Percentiles rank a stretch among this genome's conserved stretches.
Conservation (phyloP, 2,113 vertebrate genomes). For the Cariama cristata region DNA sequence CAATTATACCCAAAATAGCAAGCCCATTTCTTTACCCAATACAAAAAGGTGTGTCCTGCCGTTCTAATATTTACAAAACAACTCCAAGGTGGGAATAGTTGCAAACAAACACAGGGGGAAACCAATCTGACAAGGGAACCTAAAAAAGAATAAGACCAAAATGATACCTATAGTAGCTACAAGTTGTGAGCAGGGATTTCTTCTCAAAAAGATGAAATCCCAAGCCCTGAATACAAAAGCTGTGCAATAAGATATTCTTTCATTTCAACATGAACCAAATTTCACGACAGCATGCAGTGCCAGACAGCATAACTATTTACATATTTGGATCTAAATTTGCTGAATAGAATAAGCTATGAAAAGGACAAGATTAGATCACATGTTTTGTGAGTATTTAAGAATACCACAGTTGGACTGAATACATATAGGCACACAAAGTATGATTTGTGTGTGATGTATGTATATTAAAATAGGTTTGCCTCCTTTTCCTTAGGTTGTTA, state of each 20-base stretch:
- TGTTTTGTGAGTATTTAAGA: neutral
- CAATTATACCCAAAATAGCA: neutral
- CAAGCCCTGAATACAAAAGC: neutral
- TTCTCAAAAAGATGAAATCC: neutral
- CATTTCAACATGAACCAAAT: neutral
- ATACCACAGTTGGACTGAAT: neutral
- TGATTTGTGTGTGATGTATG: accelerated
- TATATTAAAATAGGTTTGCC: neutral
- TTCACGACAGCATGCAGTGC: neutral
- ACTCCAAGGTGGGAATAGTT: neutral
- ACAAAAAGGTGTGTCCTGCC: neutral
- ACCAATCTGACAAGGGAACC: neutral
- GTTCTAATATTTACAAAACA: neutral
- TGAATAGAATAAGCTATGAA: neutral
- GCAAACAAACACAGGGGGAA: neutral
- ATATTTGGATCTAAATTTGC: neutral
- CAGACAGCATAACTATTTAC: neutral
- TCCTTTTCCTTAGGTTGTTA: neutral
- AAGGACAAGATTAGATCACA: neutral
- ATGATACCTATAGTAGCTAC: neutral
- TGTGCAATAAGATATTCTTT: neutral
- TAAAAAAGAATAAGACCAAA: neutral
- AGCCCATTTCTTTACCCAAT: neutral
- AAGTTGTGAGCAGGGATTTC: neutral
- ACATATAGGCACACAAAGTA: neutral